These are phyloP conservation scores for Pygoscelis adeliae DNA, from an alignment of 2,113 vertebrate genomes.

Conservation along the genomic window DNA sequence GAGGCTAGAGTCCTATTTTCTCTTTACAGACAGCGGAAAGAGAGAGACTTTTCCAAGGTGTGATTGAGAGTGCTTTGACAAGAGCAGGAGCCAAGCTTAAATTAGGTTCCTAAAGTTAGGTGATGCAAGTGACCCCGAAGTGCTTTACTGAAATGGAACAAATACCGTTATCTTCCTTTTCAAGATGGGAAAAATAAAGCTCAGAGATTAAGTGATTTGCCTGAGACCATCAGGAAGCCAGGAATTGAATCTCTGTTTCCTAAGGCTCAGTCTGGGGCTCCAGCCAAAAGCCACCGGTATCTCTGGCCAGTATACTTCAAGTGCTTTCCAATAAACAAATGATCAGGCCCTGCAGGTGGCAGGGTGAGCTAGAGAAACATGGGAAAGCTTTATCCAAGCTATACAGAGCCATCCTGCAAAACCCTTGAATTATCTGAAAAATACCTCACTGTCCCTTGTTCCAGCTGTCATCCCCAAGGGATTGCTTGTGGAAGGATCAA, in stretches of 20 bases:
- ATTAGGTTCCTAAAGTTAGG: constrained; percentile 5
- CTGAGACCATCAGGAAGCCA: neutral
- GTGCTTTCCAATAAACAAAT: constrained; percentile 25
- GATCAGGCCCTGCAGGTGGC: neutral
- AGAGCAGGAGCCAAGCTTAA: constrained; percentile 11
- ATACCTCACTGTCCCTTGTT: neutral
- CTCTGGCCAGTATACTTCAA: neutral
- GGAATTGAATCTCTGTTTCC: neutral
- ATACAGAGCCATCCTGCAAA: neutral
- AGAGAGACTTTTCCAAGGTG: neutral
- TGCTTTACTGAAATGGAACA: neutral
- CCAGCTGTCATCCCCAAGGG: neutral
- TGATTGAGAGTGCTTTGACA: neutral
- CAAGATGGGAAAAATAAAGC: constrained; percentile 20
- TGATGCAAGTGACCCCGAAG: constrained; percentile 1
- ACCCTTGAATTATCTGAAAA: neutral
- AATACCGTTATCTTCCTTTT: neutral
- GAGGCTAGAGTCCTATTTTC: neutral
- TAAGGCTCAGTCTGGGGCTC: neutral
- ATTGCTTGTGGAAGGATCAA: neutral
- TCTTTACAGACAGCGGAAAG: neutral
- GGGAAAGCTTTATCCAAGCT: neutral
- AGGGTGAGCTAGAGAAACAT: neutral
- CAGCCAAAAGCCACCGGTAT: neutral
- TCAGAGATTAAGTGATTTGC: neutral